Percentiles rank a stretch among this genome's conserved stretches.
Conservation (phyloP, 1,140 invertebrate species). For the Uloborus diversus region DNA sequence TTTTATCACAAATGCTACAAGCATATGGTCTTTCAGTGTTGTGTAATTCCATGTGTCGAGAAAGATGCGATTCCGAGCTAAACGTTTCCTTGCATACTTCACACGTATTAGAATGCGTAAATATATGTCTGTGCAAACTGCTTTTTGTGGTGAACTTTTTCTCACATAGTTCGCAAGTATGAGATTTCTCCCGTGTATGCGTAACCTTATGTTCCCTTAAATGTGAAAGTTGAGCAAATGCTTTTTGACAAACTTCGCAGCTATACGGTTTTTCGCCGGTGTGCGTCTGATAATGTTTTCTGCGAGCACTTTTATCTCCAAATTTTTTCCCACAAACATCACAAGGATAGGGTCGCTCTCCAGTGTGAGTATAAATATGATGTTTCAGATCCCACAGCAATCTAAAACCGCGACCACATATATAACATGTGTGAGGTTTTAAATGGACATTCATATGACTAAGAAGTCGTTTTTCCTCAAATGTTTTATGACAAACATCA, state of each 20-base stretch:
- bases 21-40: slow-evolving; percentile 56
- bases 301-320: slow-evolving; percentile 84
- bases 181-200: slow-evolving; percentile 71
- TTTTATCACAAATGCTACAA: slow-evolving; percentile 48
- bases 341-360: slow-evolving; percentile 80
- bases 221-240: slow-evolving; percentile 20
- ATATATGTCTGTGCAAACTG: slow-evolving; percentile 88
- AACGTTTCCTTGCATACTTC: slow-evolving; percentile 83
- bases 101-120: slow-evolving; percentile 79
- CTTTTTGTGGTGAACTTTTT: slow-evolving; percentile 41
- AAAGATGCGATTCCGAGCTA: slow-evolving; percentile 90
- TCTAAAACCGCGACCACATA: slow-evolving; percentile 79
- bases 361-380: slow-evolving; percentile 83
- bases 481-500: slow-evolving; percentile 59
- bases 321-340: slow-evolving; percentile 78
- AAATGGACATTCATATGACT: slow-evolving; percentile 87
- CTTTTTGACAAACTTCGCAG: slow-evolving; percentile 81
- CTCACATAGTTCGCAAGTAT: slow-evolving; percentile 67
- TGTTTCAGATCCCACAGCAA: slow-evolving; percentile 78
- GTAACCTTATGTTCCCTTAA: slow-evolving; percentile 41
- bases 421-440: slow-evolving; percentile 69
- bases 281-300: slow-evolving; percentile 82
- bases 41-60: slow-evolving; percentile 78
- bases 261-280: slow-evolving; percentile 80
- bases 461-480: slow-evolving; percentile 84